These are phyloP conservation scores for Hylyphantes graminicola DNA, from an alignment of 1,140 invertebrate species.

Conservation along the genomic window DNA sequence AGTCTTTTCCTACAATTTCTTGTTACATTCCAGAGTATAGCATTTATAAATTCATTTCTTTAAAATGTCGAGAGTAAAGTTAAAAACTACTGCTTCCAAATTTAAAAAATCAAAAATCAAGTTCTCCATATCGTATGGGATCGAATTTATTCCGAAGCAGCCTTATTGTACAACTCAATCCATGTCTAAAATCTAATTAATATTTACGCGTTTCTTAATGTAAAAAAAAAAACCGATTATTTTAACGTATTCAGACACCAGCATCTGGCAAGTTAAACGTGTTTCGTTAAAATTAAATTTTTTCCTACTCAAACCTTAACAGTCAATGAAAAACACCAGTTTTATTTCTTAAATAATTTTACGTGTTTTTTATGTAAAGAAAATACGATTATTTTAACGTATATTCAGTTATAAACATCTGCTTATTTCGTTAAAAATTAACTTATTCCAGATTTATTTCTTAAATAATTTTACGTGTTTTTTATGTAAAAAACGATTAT, in stretches of 20 bases:
- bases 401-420: background rate
- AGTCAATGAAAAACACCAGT: background rate
- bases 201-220: background rate
- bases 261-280: background rate
- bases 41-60: constrained; percentile 12
- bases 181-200: constrained; percentile 8
- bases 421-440: background rate
- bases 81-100: background rate
- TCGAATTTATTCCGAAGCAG: background rate
- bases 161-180: background rate
- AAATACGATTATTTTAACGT: background rate
- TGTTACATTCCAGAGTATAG: constrained; percentile 24
- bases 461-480: background rate
- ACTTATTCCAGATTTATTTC: background rate
- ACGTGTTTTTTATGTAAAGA: background rate
- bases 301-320: background rate
- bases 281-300: background rate
- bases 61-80: background rate
- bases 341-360: background rate
- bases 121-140: background rate
- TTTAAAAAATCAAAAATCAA: background rate
- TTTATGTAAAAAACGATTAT: background rate
- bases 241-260: background rate
- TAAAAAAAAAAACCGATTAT: background rate
- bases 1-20: constrained; percentile 23